Percentiles rank a stretch among this genome's conserved stretches.
These are phyloP conservation scores for Typhlichthys subterraneus DNA, from an alignment of 2,797 vertebrate genomes.

Conservation along the genomic window DNA sequence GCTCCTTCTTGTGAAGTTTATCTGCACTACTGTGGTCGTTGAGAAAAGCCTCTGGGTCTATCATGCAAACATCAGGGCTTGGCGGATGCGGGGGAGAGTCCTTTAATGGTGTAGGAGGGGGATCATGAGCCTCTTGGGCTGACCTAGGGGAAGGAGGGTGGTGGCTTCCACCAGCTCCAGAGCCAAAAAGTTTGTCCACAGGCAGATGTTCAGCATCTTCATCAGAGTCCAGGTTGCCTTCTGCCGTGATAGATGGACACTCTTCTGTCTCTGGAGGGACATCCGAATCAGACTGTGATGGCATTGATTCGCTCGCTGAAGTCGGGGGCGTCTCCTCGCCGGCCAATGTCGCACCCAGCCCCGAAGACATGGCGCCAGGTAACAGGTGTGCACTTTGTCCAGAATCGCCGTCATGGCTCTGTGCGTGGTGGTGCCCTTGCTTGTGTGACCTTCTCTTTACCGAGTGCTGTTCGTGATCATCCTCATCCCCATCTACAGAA, in stretches of 20 bases:
- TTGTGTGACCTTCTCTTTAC: slow-evolving; percentile 83
- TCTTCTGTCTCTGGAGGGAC: slow-evolving; percentile 97
- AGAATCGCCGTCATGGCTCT: slow-evolving; percentile 61
- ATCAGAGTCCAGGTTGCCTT: slow-evolving; percentile 95
- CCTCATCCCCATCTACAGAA: slow-evolving; percentile 70
- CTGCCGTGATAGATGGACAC: slow-evolving; percentile 96
- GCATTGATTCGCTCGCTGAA: slow-evolving; percentile 91
- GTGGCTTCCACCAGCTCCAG: slow-evolving; percentile 71
- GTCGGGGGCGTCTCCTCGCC: slow-evolving; percentile 95
- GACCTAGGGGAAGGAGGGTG: slow-evolving; percentile 80
- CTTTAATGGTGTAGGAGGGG: slow-evolving; percentile 84
- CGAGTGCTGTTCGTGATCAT: slow-evolving; percentile 76
- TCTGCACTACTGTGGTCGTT: slow-evolving; percentile 84
- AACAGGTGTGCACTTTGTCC: slow-evolving; percentile 63
- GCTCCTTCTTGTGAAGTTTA: slow-evolving; percentile 86
- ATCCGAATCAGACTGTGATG: slow-evolving; percentile 95
- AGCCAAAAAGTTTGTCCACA: slow-evolving; percentile 85
- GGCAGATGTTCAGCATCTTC: slow-evolving; percentile 96
- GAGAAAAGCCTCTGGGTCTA: slow-evolving; percentile 89
- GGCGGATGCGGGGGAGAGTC: slow-evolving; percentile 91
- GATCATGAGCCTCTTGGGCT: slow-evolving; percentile 81
- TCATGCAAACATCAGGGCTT: slow-evolving; percentile 97
- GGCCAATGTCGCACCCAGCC: slow-evolving; percentile 69
- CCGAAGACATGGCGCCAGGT: slow-evolving; percentile 67
- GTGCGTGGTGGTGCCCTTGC: slow-evolving; percentile 66